These are phyloP conservation scores for Pegea sp. DNA, from an alignment of 23 tunicate genomes.

Conservation along the genomic window DNA sequence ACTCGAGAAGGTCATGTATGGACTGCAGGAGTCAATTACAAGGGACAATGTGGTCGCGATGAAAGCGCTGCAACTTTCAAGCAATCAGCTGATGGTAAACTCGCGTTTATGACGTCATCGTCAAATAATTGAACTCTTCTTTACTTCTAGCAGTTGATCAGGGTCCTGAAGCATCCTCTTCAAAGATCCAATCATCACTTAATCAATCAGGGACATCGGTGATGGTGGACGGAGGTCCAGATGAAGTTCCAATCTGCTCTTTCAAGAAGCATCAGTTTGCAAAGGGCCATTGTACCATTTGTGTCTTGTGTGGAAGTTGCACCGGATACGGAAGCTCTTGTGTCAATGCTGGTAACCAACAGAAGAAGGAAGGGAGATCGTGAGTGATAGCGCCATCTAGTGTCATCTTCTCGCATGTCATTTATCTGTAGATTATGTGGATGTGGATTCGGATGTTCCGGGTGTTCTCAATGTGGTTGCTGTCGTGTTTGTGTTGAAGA, in stretches of 20 bases:
- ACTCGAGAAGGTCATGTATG: constrained; percentile 35
- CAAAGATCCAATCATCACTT: no score
- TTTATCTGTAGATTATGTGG: constrained; percentile 27
- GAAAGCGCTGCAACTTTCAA: no score
- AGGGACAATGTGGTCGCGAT: constrained; percentile 58
- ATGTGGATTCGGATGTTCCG: constrained; percentile 53
- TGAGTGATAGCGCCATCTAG: background rate
- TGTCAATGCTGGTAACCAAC: constrained; percentile 6
- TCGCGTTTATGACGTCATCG: no score
- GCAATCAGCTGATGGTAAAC: no score
- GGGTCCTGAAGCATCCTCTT: no score
- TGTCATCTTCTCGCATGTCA: no score
- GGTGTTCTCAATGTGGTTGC: constrained; percentile 47
- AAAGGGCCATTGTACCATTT: constrained; percentile 24
- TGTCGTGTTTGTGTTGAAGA: constrained; percentile 50
- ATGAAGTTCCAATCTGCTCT: constrained; percentile 41
- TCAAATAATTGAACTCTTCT: no score
- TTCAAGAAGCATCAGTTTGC: constrained; percentile 41
- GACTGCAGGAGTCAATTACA: constrained; percentile 51
- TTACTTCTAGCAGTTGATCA: no score
- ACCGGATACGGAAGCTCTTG: constrained; percentile 50
- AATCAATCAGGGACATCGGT: no score
- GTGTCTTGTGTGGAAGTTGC: constrained; percentile 43
- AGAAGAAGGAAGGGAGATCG: background rate
- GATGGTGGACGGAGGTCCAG: constrained; percentile 13